Evolutionary conservation across 1,140 invertebrate species (phyloP).

Genomic region (Bombus huntii): DNA sequence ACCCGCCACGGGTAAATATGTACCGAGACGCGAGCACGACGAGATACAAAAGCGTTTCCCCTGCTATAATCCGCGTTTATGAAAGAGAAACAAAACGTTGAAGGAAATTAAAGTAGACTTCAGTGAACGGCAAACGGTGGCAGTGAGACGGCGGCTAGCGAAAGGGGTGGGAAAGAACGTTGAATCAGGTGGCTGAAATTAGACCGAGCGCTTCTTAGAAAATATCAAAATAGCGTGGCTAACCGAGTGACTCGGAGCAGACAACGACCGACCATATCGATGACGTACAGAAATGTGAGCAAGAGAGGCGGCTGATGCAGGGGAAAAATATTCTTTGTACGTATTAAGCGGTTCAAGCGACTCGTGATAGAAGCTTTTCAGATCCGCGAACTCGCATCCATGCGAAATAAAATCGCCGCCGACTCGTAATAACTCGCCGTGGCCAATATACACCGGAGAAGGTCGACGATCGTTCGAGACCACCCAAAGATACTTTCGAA

Average conservation of each 20-base stretch:
- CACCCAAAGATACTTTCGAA: slow-evolving; percentile 20
- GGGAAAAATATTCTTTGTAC: too few relatives aligned
- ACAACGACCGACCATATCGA: background rate
- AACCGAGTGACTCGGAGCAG: background rate
- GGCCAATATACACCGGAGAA: slow-evolving; percentile 23
- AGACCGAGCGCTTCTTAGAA: slow-evolving; percentile 43
- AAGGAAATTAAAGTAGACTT: slow-evolving; percentile 49
- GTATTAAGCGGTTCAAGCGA: background rate
- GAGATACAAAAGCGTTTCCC: slow-evolving; percentile 46
- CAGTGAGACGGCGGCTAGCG: too few relatives aligned
- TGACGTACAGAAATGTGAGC: background rate
- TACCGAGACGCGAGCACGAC: slow-evolving; percentile 47
- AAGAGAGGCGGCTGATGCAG: background rate
- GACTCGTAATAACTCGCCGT: slow-evolving; percentile 42
- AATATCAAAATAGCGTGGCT: slow-evolving; percentile 28
- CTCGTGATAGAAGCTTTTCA: slow-evolving; percentile 39
- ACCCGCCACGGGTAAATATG: slow-evolving; percentile 45
- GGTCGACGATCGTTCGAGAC: slow-evolving; percentile 50
- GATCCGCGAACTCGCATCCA: background rate
- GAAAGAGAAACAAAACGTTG: slow-evolving; percentile 55
- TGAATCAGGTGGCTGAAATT: slow-evolving; percentile 14
- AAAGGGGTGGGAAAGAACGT: too few relatives aligned
- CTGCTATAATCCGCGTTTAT: slow-evolving; percentile 47
- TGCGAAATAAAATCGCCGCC: slow-evolving; percentile 37
- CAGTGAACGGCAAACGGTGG: background rate